Percentiles rank a stretch among this genome's conserved stretches.
These are phyloP conservation scores for Reticulitermes speratus DNA, from an alignment of 1,140 invertebrate species.

Conservation along the genomic window DNA sequence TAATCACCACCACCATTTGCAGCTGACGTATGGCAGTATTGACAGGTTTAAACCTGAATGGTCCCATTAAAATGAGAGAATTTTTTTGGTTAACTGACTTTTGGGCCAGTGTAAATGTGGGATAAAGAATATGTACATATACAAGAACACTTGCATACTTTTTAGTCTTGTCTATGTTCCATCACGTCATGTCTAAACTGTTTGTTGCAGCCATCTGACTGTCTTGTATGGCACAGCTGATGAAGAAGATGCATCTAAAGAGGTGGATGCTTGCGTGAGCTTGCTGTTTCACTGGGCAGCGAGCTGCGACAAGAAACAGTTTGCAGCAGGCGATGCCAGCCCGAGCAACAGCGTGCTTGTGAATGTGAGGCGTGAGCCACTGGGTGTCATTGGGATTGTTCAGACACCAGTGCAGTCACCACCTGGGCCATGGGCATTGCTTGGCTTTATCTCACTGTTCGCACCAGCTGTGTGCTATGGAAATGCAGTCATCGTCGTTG, in stretches of 20 bases:
- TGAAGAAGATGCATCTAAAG: constrained; percentile 39
- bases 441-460: constrained; percentile 30
- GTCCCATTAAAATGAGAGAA: too few relatives aligned
- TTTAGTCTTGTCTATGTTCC: too few relatives aligned
- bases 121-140: too few relatives aligned
- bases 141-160: too few relatives aligned
- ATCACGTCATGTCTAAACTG: neutral
- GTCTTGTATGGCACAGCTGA: neutral
- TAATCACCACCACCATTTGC: too few relatives aligned
- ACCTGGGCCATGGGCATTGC: constrained; percentile 41
- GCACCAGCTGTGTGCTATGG: constrained; percentile 41
- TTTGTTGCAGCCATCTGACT: constrained; percentile 15
- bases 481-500: constrained; percentile 51
- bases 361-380: constrained; percentile 48
- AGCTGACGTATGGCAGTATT: too few relatives aligned
- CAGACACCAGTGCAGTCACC: constrained; percentile 48
- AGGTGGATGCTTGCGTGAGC: constrained; percentile 48
- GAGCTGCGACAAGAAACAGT: constrained; percentile 52
- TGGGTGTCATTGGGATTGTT: constrained; percentile 54
- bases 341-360: constrained; percentile 51
- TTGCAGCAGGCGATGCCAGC: constrained; percentile 47
- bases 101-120: too few relatives aligned
- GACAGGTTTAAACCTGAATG: too few relatives aligned
- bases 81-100: too few relatives aligned
- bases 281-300: constrained; percentile 53